A percentile compares a stretch with the other conserved stretches of the same genome.
Evolutionary conservation across 2,888 invertebrate species (phyloP).

Genomic region (Drosophila paracracens): DNA sequence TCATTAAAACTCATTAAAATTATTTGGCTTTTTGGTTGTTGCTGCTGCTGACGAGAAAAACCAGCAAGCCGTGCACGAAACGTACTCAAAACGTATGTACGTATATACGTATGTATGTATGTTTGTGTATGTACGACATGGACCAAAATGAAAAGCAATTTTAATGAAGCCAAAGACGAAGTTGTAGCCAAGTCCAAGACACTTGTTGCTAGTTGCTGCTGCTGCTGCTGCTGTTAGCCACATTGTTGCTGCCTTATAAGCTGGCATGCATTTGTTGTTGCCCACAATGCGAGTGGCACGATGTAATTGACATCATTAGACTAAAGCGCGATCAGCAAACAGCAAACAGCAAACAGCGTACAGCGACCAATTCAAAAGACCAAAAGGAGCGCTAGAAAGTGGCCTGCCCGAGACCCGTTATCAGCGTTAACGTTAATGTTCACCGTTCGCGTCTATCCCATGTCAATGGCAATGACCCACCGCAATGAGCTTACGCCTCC

Average conservation of each 20-base stretch:
- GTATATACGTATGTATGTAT: slow-evolving; percentile 1
- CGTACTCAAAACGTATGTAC: slow-evolving; percentile 37
- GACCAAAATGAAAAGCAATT: slow-evolving; percentile 73
- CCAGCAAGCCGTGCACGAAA: slow-evolving; percentile 56
- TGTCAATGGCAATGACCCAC: slow-evolving; percentile 57
- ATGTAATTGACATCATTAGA: slow-evolving; percentile 82
- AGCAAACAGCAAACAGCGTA: slow-evolving; percentile 25
- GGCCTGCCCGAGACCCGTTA: slow-evolving; percentile 65
- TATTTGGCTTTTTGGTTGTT: slow-evolving; percentile 34
- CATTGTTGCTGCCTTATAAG: slow-evolving; percentile 80
- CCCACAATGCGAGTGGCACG: slow-evolving; percentile 77
- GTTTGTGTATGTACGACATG: slow-evolving; percentile 46
- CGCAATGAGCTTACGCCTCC: slow-evolving; percentile 20
- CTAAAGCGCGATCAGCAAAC: slow-evolving; percentile 72
- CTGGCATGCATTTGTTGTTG: slow-evolving; percentile 76
- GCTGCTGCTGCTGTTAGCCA: slow-evolving; percentile 47
- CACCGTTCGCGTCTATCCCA: slow-evolving; percentile 48
- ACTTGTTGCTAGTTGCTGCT: slow-evolving; percentile 50
- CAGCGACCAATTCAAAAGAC: slow-evolving; percentile 25
- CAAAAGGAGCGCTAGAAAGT: slow-evolving; percentile 75
- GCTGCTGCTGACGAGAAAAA: slow-evolving; percentile 29
- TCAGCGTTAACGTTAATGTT: slow-evolving; percentile 46
- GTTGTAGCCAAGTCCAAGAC: slow-evolving; percentile 41
- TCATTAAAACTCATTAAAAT: slow-evolving; percentile 77
- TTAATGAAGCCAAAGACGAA: slow-evolving; percentile 71